Evolutionary conservation across 2,113 vertebrate genomes (phyloP).

Genomic region (Petrocephalus zakoni): DNA sequence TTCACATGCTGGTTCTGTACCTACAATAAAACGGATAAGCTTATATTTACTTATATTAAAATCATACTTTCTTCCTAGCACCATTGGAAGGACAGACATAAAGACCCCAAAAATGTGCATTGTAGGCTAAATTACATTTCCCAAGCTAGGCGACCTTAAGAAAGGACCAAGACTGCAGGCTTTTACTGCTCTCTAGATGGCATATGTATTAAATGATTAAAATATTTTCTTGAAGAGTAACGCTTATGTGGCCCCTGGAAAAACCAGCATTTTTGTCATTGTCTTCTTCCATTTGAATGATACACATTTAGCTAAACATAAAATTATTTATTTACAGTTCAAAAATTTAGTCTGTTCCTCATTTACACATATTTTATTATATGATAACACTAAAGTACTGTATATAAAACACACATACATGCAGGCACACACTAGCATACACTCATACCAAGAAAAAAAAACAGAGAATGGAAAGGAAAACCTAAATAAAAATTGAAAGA

Average conservation of each 20-base stretch:
- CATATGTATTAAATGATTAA: not conserved
- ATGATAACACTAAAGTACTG: slow-evolving; percentile 22
- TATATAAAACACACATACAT: slow-evolving; percentile 26
- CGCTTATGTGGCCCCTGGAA: not conserved
- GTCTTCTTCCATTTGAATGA: not conserved
- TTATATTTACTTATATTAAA: not conserved
- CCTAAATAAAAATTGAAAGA: slow-evolving; percentile 35
- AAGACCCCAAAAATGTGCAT: not conserved
- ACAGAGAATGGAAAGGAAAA: slow-evolving; percentile 27
- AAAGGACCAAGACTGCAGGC: not conserved
- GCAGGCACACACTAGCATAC: slow-evolving; percentile 31
- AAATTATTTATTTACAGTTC: slow-evolving; percentile 51
- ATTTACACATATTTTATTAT: slow-evolving; percentile 40
- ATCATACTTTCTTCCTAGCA: not conserved
- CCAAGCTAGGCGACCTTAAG: not conserved
- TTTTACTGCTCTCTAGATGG: not conserved
- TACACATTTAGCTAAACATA: slow-evolving; percentile 32
- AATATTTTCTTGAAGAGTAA: not conserved
- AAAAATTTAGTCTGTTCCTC: slow-evolving; percentile 41
- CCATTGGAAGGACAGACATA: not conserved
- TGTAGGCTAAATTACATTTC: not conserved
- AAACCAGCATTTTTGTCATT: not conserved
- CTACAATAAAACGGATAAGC: not conserved
- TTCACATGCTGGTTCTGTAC: not conserved
- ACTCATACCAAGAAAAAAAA: slow-evolving; percentile 6